Evolutionary conservation across 2,113 vertebrate species (phyloP).

Genomic region (Sceloporus undulatus): DNA sequence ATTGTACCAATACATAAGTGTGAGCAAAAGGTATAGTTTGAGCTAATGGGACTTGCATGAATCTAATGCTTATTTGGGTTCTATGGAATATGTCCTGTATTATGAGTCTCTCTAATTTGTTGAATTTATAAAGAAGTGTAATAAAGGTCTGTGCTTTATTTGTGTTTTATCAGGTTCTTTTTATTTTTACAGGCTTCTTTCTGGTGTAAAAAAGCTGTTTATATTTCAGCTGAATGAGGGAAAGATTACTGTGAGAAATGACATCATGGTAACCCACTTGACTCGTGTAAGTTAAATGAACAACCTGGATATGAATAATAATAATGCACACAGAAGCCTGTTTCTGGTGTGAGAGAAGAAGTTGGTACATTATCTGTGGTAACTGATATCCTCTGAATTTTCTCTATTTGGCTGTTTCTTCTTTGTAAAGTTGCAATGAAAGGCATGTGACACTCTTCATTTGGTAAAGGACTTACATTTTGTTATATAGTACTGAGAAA

Average conservation of each 20-base stretch:
- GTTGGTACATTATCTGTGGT: not conserved
- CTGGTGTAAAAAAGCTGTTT: constrained; percentile 95
- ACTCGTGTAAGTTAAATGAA: constrained; percentile 86
- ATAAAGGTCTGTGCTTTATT: not conserved
- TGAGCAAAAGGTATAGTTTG: too few species aligned
- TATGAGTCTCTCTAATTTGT: not conserved
- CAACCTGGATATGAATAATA: constrained; percentile 4
- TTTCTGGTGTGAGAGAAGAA: constrained; percentile 11
- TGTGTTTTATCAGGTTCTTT: not conserved
- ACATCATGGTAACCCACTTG: constrained; percentile 94
- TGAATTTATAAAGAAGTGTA: not conserved
- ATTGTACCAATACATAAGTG: not conserved
- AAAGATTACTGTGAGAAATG: constrained; percentile 91
- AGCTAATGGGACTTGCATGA: not conserved
- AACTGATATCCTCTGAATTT: not conserved
- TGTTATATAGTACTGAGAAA: constrained; percentile 11
- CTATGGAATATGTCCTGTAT: not conserved
- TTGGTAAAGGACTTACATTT: not conserved
- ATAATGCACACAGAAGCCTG: constrained; percentile 6
- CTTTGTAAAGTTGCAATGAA: not conserved
- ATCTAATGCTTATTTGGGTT: not conserved
- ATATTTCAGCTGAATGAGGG: constrained; percentile 95
- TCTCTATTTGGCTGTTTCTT: not conserved
- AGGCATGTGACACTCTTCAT: not conserved
- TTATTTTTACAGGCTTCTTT: constrained; percentile 89